Base-by-base conservation (phyloP, 2,797 vertebrate genomes). In the Ispidina lecontei region DNA sequence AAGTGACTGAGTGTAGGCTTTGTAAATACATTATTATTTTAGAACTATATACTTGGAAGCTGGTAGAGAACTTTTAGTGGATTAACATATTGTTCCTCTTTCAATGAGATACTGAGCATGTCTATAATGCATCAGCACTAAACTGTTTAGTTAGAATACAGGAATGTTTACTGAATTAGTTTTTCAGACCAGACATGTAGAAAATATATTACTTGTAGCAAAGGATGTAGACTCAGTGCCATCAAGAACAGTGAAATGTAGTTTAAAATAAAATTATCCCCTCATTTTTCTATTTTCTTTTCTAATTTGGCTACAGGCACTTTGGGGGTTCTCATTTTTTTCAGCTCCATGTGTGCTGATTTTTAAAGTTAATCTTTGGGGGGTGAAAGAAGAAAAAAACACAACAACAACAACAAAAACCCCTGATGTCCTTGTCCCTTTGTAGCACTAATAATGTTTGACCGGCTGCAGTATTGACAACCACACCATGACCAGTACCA, bases 401-500 rank as follows among this genome's bases (percentile, higher is more conserved):
- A 39, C 3, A 14, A 39, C 13, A 39, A 39, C 37, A 39, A 39
- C 14, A 39, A 37, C 35, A 37, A 37, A 14, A 39, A 14, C 37
- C 37, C 37, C 23, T 46, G 28, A 25, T 2, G 1, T 51, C 28
- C 35, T 89, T 73, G 31, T 31, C 39, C 21, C 18, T 78, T 44
- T 70, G 31, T 28, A 70, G 23, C 35, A 56, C 21, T 41, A 70
- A 73, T 52, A 41, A 44, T 33, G 19, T 14, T 60, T 90, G 52
- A 41, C 7, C 52, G 12, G 39, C 12, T 17, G 35, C 7, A 73
- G 8, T n/a, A 74, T 4, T 68, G 35, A 47, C 17, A 84, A 17
- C 1, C 1, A 2, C 4, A 6, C 5, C 5, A 6, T 3, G 2
- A 22, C 12, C 7, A 12, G 20, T 14, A 16, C 18, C 46, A 35